Evolutionary conservation across 2,797 vertebrate species (phyloP), one percentile per base, ranked within the genome.

Genomic region (Austrolebias charrua): DNA sequence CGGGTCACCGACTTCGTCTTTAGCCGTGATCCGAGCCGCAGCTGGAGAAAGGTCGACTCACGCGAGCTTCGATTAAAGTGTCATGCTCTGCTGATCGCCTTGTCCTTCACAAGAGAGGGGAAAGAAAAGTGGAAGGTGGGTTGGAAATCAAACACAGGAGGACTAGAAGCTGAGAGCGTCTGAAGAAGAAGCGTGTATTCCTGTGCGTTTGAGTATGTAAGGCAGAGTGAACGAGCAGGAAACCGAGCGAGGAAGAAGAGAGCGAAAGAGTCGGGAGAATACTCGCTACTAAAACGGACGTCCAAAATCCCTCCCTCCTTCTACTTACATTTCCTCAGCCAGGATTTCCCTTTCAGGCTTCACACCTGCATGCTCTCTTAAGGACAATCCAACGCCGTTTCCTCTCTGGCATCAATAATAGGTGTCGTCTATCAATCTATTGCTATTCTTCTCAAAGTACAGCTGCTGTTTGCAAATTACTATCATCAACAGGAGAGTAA

Each of bases 11-110:
- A 71, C 82, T n/a, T 76, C 85, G 67, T 83, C 66, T 49, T n/a
- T 72, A 78, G 86, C 78, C 64, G 14, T 5, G 55, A 80, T 85
- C 80, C 88, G 85, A 82, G 72, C 44, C 44, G 82, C 78, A 14
- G 58, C 69, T 51, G 88, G 66, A 83, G 71, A 85, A 76, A 48
- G 18, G 18, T 48, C 65, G 58, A 65, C 51, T 75, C 82, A 76
- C 70, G 63, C 73, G 81, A 56, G 81, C 81, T 76, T 89, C 90
- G 86, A 88, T 91, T 91, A 91, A 91, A 89, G 86, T 87, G 82
- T 73, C 76, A 82, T 68, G 90, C 90, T 86, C 80, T 35, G 74
- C 78, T 77, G 90, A 83, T 84, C 85, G 52, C 48, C 58, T 69
- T 73, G 85, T 84, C 89, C 71, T 81, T 82, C 75, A 54, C 75